phyloP scores from a whole-genome alignment of 2,888 invertebrate species.

The Xanthia icteritia region DNA sequence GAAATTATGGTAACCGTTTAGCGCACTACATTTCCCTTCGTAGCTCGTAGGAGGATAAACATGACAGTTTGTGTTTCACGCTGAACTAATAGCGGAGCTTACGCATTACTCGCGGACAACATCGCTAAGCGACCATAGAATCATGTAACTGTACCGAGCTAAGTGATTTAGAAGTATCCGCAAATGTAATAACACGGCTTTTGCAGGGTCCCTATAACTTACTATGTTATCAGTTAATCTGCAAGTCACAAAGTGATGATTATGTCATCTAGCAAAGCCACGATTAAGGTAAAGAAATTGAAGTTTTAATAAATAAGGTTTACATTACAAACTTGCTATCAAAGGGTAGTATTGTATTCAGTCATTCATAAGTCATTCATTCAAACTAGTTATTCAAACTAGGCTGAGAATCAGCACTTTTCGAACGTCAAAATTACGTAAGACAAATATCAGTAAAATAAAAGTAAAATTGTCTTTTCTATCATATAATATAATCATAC shows the following conservation, averaged over 20 bases:
- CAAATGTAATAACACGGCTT: conserved; percentile 44
- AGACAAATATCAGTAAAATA: too few relatives aligned
- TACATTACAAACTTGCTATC: neutral
- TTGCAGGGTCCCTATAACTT: neutral
- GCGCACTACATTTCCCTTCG: conserved; percentile 51
- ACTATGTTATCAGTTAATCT: neutral
- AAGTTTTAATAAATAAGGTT: neutral
- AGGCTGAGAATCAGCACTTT: too few relatives aligned
- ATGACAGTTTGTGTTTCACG: conserved; percentile 56
- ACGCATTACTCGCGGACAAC: conserved; percentile 53
- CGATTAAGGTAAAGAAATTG: neutral
- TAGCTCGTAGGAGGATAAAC: conserved; percentile 56
- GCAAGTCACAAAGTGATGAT: neutral
- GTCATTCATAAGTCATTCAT: too few relatives aligned
- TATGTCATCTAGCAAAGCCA: neutral
- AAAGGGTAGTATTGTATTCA: too few relatives aligned
- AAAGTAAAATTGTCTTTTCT: neutral
- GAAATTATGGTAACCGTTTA: conserved; percentile 64
- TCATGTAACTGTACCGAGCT: conserved; percentile 43
- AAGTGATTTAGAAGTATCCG: conserved; percentile 55
- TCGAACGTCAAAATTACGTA: too few relatives aligned
- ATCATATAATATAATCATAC: neutral
- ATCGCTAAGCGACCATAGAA: conserved; percentile 50
- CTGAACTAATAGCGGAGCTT: conserved; percentile 54
- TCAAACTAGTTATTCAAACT: too few relatives aligned